Evolutionary conservation across 2,797 vertebrate species (phyloP).

Genomic region (Gymnothorax reevesii): DNA sequence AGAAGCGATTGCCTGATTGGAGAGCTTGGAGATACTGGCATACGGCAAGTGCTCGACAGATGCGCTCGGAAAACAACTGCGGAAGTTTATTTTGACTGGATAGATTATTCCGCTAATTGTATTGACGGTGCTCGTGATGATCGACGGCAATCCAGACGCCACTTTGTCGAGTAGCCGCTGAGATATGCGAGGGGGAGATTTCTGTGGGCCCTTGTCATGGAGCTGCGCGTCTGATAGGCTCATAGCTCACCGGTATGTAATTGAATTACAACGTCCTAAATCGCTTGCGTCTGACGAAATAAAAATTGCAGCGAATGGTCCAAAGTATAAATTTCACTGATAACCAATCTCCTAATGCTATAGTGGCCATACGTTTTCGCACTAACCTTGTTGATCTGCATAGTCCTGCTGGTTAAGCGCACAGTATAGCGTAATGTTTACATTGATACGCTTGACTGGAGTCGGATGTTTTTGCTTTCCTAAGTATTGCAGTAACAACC

Average conservation of each 20-base stretch:
- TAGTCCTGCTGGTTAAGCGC: neutral
- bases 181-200: neutral
- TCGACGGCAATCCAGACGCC: neutral
- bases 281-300: constrained; percentile 16
- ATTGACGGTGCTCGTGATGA: constrained; percentile 21
- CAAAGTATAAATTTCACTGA: neutral
- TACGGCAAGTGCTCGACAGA: neutral
- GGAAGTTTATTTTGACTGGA: constrained; percentile 18
- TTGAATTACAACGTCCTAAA: constrained; percentile 27
- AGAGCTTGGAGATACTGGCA: neutral
- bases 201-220: neutral
- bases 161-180: neutral
- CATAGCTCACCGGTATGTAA: constrained; percentile 25
- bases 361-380: neutral
- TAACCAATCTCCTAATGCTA: neutral
- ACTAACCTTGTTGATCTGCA: neutral
- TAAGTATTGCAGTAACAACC: neutral
- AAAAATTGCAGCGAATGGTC: neutral
- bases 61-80: constrained; percentile 13
- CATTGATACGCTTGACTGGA: neutral
- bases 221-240: constrained; percentile 12
- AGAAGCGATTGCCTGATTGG: neutral
- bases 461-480: neutral
- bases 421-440: neutral
- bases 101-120: constrained; percentile 14